phyloP scores from a whole-genome alignment of 2,113 vertebrate species.

The Saiga tatarica region DNA sequence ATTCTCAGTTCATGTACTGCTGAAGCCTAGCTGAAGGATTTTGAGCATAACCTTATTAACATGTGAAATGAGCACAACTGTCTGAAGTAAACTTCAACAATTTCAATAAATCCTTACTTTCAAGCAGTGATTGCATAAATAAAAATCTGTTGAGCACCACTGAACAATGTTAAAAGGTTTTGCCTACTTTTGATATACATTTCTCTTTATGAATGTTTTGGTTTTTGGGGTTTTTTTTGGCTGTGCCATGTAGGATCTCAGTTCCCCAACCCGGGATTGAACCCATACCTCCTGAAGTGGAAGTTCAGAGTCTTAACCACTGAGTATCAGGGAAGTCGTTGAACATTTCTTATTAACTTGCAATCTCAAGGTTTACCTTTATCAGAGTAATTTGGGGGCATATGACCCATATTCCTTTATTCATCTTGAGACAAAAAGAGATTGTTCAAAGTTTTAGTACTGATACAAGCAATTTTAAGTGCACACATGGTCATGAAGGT shows the following conservation, averaged over 20 bases:
- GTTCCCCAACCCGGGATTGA: neutral
- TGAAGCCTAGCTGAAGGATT: neutral
- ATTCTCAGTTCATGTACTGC: neutral
- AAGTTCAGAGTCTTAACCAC: neutral
- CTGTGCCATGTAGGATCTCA: neutral
- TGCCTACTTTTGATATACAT: neutral
- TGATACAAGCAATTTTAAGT: neutral
- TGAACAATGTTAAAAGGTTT: constrained; percentile 16
- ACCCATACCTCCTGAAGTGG: neutral
- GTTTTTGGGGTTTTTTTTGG: neutral
- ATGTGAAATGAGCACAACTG: neutral
- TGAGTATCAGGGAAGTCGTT: neutral
- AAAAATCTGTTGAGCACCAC: neutral
- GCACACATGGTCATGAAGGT: neutral
- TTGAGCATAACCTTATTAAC: neutral
- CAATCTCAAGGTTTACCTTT: neutral
- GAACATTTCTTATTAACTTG: neutral
- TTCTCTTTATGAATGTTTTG: neutral
- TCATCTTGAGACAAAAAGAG: neutral
- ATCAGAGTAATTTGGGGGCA: neutral
- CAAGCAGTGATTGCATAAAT: neutral
- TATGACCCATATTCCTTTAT: neutral
- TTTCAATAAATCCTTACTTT: constrained; percentile 5
- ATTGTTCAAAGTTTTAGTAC: neutral
- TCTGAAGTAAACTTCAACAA: neutral